Percentiles rank a stretch among this genome's conserved stretches.
phyloP scores from a whole-genome alignment of 2,888 invertebrate genomes.

The Caenorhabditis afra region DNA sequence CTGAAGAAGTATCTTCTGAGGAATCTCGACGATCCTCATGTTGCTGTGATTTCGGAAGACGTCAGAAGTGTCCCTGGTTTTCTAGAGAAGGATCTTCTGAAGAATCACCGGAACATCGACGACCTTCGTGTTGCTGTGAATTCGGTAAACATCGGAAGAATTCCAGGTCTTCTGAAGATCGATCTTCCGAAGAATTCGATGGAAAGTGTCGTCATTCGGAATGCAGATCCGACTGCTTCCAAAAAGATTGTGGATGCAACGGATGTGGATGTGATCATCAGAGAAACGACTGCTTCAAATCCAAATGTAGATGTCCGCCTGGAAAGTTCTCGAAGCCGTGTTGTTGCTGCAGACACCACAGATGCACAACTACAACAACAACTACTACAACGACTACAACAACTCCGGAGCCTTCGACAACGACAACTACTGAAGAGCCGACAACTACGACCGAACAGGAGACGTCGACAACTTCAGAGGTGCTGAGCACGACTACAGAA shows the following conservation, averaged over 20 bases:
- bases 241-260: not conserved
- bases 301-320: not conserved
- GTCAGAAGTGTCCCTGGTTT: not conserved
- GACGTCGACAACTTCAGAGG: constrained; percentile 12
- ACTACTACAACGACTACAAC: constrained; percentile 12
- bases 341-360: not conserved
- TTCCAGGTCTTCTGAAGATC: not conserved
- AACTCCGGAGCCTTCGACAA: not conserved
- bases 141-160: not conserved
- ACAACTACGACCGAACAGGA: not conserved
- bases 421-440: too few relatives aligned
- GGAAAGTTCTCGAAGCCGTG: not conserved
- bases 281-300: not conserved
- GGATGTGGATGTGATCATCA: not conserved
- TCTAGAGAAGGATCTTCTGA: not conserved
- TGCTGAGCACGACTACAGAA: constrained; percentile 4
- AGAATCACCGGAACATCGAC: not conserved
- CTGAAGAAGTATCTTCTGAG: not conserved
- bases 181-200: not conserved
- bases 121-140: not conserved
- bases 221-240: too few relatives aligned
- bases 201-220: too few relatives aligned
- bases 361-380: not conserved
- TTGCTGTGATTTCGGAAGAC: not conserved
- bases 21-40: not conserved